Evolutionary conservation across 2,797 vertebrate genomes (phyloP).

Genomic region (Premnoplex brunnescens): DNA sequence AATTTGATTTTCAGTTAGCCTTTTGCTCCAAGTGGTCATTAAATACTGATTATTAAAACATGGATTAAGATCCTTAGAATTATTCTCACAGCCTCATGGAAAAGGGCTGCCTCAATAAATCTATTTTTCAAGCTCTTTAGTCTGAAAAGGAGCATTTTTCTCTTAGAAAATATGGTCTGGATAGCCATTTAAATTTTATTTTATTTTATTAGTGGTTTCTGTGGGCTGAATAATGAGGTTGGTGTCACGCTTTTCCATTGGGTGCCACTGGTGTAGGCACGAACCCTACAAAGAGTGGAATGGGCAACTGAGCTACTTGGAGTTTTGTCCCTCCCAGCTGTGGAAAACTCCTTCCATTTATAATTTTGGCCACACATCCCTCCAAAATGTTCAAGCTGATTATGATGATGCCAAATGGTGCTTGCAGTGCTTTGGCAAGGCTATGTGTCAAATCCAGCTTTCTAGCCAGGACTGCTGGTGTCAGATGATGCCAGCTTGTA

Average conservation of each 20-base stretch:
- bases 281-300: accelerated
- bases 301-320: background rate
- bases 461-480: background rate
- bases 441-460: background rate
- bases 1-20: background rate
- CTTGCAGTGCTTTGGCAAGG: background rate
- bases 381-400: background rate
- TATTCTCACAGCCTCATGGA: background rate
- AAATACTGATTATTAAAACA: background rate
- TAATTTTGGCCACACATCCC: background rate
- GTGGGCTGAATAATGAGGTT: background rate
- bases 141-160: background rate
- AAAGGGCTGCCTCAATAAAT: background rate
- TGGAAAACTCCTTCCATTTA: background rate
- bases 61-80: background rate
- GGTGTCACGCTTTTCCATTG: background rate
- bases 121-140: background rate
- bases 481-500: background rate
- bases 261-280: background rate
- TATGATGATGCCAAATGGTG: background rate
- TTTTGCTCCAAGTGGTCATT: background rate
- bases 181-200: background rate
- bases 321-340: background rate
- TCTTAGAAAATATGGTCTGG: background rate
- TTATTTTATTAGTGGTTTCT: background rate